Percentiles rank a stretch among this genome's conserved stretches.
Conservation (phyloP, 2,888 invertebrate species). For the Leptinotarsa haldemani region DNA sequence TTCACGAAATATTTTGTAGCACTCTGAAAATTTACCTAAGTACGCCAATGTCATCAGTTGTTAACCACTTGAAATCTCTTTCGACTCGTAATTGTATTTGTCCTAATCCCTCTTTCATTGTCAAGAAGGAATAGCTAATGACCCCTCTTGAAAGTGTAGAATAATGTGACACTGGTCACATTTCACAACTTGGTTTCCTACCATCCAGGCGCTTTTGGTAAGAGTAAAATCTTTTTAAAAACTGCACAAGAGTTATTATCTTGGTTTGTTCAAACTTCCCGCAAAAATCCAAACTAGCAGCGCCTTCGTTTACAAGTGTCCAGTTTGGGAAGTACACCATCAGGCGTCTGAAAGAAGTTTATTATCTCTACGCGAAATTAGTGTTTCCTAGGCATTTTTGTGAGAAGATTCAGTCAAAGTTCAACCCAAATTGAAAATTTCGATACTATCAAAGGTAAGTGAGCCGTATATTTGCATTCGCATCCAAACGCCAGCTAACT, state of each 20-base stretch:
- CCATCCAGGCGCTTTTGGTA: no score
- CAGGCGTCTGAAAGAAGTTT: slow-evolving; percentile 40
- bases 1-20: no score
- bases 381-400: slow-evolving; percentile 43
- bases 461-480: slow-evolving; percentile 22
- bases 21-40: no score
- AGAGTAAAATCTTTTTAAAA: background rate
- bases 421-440: slow-evolving; percentile 41
- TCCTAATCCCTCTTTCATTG: background rate
- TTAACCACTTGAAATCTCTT: no score
- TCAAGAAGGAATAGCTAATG: slow-evolving; percentile 5
- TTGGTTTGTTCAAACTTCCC: background rate
- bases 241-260: background rate
- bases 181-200: no score
- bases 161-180: no score
- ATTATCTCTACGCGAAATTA: slow-evolving; percentile 34
- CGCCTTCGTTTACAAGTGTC: slow-evolving; percentile 10
- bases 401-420: slow-evolving; percentile 31
- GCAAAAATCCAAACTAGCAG: background rate
- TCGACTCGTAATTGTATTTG: no score
- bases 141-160: no score
- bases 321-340: background rate
- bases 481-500: slow-evolving; percentile 28
- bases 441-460: slow-evolving; percentile 46
- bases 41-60: no score